phyloP scores from a whole-genome alignment of 2,888 invertebrate genomes.

The Perithous albicinctus region DNA sequence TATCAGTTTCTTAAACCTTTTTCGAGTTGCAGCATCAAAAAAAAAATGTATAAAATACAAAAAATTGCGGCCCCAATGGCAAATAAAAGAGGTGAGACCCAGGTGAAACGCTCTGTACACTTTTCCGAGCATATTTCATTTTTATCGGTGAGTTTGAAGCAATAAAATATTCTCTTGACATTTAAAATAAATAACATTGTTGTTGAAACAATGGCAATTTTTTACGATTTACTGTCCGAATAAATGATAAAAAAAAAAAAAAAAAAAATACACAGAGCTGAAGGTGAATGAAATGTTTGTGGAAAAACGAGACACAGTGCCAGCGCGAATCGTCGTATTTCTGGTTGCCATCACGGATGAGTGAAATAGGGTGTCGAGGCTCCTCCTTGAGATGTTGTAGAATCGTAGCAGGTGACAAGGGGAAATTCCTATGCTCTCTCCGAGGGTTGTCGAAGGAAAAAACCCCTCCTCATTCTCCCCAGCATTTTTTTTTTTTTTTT shows the following conservation, averaged over 20 bases:
- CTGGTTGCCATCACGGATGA: slow-evolving; percentile 25
- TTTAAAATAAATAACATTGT: neutral
- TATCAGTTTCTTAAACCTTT: too few relatives aligned
- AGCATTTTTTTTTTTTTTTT: too few relatives aligned
- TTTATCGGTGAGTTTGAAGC: too few relatives aligned
- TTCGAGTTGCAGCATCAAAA: too few relatives aligned
- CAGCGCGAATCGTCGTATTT: slow-evolving; percentile 25
- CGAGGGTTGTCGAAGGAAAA: neutral
- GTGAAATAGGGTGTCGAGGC: slow-evolving; percentile 31
- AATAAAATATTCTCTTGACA: too few relatives aligned
- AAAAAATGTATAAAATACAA: too few relatives aligned
- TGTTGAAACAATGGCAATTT: neutral
- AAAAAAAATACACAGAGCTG: neutral
- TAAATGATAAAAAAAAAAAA: too few relatives aligned
- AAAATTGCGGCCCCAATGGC: too few relatives aligned
- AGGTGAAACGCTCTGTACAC: too few relatives aligned
- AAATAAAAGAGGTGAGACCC: too few relatives aligned
- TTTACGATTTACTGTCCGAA: neutral
- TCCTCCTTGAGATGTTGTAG: slow-evolving; percentile 33
- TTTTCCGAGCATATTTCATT: too few relatives aligned
- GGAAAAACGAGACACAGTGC: slow-evolving; percentile 1
- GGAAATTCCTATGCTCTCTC: slow-evolving; percentile 50
- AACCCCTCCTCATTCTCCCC: slow-evolving; percentile 55
- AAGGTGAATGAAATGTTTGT: neutral
- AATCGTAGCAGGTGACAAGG: slow-evolving; percentile 46